Base-by-base conservation (phyloP, 2,888 invertebrate genomes). In the Suillia variegata region DNA sequence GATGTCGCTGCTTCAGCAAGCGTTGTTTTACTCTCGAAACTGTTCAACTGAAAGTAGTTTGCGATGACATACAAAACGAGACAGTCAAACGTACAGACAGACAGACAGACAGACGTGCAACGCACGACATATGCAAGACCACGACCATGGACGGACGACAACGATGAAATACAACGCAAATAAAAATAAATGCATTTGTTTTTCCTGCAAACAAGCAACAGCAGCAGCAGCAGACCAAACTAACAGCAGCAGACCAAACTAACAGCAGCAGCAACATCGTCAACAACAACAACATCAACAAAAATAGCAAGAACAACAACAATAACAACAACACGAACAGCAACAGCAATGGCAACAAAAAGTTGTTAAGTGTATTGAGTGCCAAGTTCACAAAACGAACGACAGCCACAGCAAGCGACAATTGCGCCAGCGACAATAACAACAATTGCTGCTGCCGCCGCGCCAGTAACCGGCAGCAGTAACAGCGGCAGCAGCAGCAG, bases 41-140 rank as follows among this genome's bases (percentile, higher is more conserved):
- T 61, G 62, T 59, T 63, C 62, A 67, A 64, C 67, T 67, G 67
- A 67, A 67, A 67, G 67, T 65, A 63, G 65, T 65, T 65, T 62
- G 55, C 26, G 18, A 51, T 53, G 60, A 53, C 60, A 56, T 26
- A 61, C 56, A 61, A 38, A 56, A 55, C 17, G 15, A 33, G 12
- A 18, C 24, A 45, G 21, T 22, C 17, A 6, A 20, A 45, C 45
- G 47, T 33, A 42, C 34, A 24, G 12, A 31, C 55, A 34, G 12
- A 31, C 55, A 34, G 48, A 49, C 33, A 21, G 1, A 34, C 10
- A 15, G 42, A 45, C 38, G 31, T 15, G 6, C 26, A 26, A 5
- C 26, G 26, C 26, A 26, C 38, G 15, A 38, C 15, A 38, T n/a
- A 38, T 10, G 38, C n/a, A n/a, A 38, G 38, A 13, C 31, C 12